Conservation (phyloP, 1,140 invertebrate genomes). For the Episyrphus balteatus region DNA sequence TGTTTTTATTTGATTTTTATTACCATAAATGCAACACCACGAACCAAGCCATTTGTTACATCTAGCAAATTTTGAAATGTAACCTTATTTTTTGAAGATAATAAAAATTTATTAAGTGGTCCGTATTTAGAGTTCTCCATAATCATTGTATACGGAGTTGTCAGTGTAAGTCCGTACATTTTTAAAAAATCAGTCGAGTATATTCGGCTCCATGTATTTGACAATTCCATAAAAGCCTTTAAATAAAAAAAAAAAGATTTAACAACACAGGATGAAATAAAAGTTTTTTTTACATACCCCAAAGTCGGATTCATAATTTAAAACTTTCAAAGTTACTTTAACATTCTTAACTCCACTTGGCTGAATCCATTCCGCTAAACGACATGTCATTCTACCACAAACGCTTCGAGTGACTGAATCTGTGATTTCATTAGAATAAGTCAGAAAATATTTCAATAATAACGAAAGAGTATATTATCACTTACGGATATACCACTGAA, state of each 20-base stretch:
- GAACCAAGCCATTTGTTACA: constrained; percentile 60
- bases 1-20: not conserved
- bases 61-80: constrained; percentile 65
- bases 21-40: constrained; percentile 47
- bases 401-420: constrained; percentile 48
- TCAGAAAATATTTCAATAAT: not conserved
- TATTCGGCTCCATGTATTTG: constrained; percentile 62
- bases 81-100: constrained; percentile 39
- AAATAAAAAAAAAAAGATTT: constrained; percentile 22
- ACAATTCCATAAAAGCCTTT: constrained; percentile 64
- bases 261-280: not conserved
- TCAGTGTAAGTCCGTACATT: constrained; percentile 64
- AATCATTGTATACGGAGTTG: constrained; percentile 63
- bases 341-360: constrained; percentile 57
- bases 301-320: constrained; percentile 52
- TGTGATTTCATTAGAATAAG: constrained; percentile 14
- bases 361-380: constrained; percentile 53
- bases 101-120: constrained; percentile 62
- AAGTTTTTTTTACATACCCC: constrained; percentile 36
- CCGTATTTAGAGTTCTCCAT: constrained; percentile 68
- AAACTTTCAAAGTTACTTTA: constrained; percentile 61
- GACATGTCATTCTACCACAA: constrained; percentile 48
- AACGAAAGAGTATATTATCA: not conserved
- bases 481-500: constrained; percentile 52
- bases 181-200: constrained; percentile 60